Evolutionary conservation across 2,888 invertebrate species (phyloP), one percentile per base, ranked within the genome.

Genomic region (Phalera bucephala): DNA sequence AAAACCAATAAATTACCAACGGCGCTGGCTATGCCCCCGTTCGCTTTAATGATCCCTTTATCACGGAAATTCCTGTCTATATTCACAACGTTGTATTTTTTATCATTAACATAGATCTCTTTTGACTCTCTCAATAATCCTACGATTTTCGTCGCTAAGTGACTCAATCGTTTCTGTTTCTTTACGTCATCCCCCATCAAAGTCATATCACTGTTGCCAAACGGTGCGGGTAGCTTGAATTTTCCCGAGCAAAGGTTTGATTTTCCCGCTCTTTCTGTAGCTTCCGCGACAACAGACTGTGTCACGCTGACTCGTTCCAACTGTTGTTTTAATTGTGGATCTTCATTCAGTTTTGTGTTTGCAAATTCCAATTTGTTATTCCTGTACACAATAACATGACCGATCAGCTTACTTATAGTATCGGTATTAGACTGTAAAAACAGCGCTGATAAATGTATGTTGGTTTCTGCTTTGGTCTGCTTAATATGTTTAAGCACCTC

Each of bases 181-280:
- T 35, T 53, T 0, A 2, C 10, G 8, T 23, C n/a, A 3, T 5
- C 26, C 1, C 48, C 36, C 1, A 34, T 23, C 7, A 54, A 4
- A 8, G 31, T 35, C 22, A 55, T 19, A 26, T 56, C 52, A n/a
- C 14, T 26, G 14, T 55, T 56, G 2, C 55, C 55, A 11, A 56
- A 55, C 1, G 35, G 6, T 9, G 20, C 4, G 0, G 52, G 55
- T 0, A 55, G 42, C 34, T 41, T 52, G 2, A 49, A 31, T 7
- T 19, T 1, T 3, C 11, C 3, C 3, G 8, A 8, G 2, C 2
- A 2, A 31, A 54, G 22, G 9, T 36, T 40, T 12, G 21, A 20
- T 30, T 1, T 34, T 6, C 45, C 28, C 13, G 22, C 34, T 4
- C 33, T 22, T 33, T 35, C 39, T 9, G 39, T 34, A 3, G 56